Base-by-base conservation (phyloP, 2,888 invertebrate species). In the Scaptomyza tumidula region DNA sequence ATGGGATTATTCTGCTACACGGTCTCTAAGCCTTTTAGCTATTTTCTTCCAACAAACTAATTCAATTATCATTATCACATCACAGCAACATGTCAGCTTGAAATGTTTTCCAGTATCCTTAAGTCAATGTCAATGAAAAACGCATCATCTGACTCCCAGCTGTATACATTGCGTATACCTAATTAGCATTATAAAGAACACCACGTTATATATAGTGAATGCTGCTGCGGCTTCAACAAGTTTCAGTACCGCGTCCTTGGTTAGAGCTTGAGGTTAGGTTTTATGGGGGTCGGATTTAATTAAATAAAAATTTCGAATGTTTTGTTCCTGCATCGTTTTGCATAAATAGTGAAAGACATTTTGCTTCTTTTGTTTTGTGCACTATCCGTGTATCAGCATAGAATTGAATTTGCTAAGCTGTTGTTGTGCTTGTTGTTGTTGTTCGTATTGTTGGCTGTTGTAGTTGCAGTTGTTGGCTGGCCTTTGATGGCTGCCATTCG, bases 81-180 rank as follows among this genome's bases (percentile, higher is more conserved):
- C 41, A 48, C 50, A n/a, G 9, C 19, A 13, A 14, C 19, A 9
- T 56, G 35, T 44, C 19, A 37, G 19, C 10, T 1, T 52, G 55
- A 59, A 59, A 55, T 63, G 53, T 11, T 56, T 27, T 27, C 35
- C 7, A 52, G 48, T 41, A 24, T 24, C 14, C 56, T 37, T 29
- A 46, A 50, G 29, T 27, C 19, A 33, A 49, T 44, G 14, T 13
- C 13, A 41, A 46, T 61, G 14, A 29, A 67, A 45, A 14, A n/a
- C 14, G 44, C 43, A 48, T 43, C 31, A 49, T 27, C 44, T 55
- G n/a, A 4, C n/a, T n/a, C 7, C 49, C 27, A 50, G 44, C 35
- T 58, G 55, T 60, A 52, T 14, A 37, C 75, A 41, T 58, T 46
- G 73, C 80, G 77, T 86, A 83, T 74, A 80, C 65, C 69, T 84